Evolutionary conservation across 1,140 invertebrate species (phyloP), one percentile per base, ranked within the genome.

Genomic region (Bombus soroeensis): DNA sequence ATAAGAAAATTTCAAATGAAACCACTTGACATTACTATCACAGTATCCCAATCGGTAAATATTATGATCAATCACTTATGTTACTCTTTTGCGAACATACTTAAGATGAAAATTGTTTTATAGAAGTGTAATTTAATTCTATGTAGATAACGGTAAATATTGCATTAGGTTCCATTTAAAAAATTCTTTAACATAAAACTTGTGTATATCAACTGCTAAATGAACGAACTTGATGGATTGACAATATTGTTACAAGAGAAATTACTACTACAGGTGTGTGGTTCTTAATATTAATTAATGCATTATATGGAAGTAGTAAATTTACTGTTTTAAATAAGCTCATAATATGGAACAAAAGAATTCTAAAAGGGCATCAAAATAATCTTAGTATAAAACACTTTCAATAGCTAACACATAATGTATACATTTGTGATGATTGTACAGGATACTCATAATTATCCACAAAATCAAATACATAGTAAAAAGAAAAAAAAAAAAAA

Each of bases 291-390:
- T 68, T 73, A 74, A 64, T 43, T 79, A 81, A 70, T 66, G 22
- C 85, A 80, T 82, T 82, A 73, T 79, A 88, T 32, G 85, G 34
- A 86, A 83, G 87, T 83, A 85, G 37, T 80, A 80, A 72, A 8
- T 72, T 72, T 43, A 80, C 28, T 53, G 10, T 74, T 57, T 77
- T 34, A 68, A 41, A 78, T 76, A 53, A 83, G 59, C 41, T 73
- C 43, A 62, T 28, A 28, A 47, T n/a, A 43, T 53, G 74, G 25
- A 84, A 71, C 32, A 66, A 32, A 64, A 64, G 15, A 62, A 68
- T 83, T 39, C 34, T 76, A 57, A 79, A 62, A n/a, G n/a, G 47
- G 59, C 32, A 75, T 75, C 41, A 41, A 82, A 72, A 41, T 39
- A 70, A 37, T 78, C 25, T 76, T 75, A 75, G 32, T 78, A 57